Percentiles rank a stretch among this genome's conserved stretches.
Conservation (phyloP, 2,888 invertebrate genomes). For the Melanchra persicariae region DNA sequence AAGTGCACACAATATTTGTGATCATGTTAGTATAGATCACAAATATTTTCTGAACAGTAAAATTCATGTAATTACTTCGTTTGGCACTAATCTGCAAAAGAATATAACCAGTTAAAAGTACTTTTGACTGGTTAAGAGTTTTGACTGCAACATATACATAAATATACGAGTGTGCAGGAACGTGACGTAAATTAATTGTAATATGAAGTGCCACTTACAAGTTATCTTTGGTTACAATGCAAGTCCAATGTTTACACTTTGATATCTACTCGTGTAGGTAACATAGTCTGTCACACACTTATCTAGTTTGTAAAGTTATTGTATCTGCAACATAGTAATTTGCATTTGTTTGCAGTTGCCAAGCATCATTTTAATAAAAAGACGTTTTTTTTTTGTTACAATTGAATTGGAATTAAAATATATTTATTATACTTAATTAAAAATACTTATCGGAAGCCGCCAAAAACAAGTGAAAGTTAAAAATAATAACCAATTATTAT, state of each 20-base stretch:
- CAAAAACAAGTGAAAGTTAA: conserved; percentile 29
- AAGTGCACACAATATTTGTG: neutral
- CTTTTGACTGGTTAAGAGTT: too few species aligned
- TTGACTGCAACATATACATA: too few species aligned
- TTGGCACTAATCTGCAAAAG: too few species aligned
- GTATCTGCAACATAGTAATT: neutral
- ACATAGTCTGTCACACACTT: neutral
- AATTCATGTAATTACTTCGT: too few species aligned
- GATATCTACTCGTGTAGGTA: conserved; percentile 16
- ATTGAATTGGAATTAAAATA: too few species aligned
- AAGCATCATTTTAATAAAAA: neutral
- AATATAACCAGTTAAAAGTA: too few species aligned
- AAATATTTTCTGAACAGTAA: too few species aligned
- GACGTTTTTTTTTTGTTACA: neutral
- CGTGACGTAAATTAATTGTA: conserved; percentile 44
- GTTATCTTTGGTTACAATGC: conserved; percentile 36
- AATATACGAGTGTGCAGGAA: conserved; percentile 14
- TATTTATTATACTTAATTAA: neutral
- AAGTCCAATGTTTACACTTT: conserved; percentile 25
- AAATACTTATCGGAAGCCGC: neutral
- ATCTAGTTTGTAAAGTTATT: neutral
- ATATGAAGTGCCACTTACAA: conserved; percentile 34
- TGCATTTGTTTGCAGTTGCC: neutral
- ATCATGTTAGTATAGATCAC: too few species aligned
- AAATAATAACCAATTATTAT: conserved; percentile 36